phyloP scores from a whole-genome alignment of 2,888 invertebrate species.

The Omphaloscelis lunosa region DNA sequence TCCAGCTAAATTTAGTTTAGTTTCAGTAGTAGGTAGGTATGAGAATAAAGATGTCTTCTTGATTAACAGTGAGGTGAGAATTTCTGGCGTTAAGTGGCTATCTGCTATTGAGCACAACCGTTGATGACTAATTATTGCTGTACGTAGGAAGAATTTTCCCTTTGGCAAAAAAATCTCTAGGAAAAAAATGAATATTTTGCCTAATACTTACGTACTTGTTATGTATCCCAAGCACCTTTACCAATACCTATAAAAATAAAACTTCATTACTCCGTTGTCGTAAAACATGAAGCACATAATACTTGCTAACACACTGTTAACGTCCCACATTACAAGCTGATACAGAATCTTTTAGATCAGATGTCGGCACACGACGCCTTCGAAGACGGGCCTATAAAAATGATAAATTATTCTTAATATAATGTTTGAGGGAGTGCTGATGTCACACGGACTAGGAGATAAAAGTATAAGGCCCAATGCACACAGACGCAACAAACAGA shows the following conservation, averaged over 20 bases:
- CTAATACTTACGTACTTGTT: not conserved
- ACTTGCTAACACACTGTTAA: slow-evolving; percentile 32
- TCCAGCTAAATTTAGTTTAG: too few species aligned
- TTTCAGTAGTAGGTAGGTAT: not conserved
- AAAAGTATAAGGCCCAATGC: slow-evolving; percentile 20
- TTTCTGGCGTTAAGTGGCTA: not conserved
- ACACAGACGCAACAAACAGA: not conserved
- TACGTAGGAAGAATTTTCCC: too few species aligned
- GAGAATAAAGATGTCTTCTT: not conserved
- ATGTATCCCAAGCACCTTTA: slow-evolving; percentile 23
- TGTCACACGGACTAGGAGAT: not conserved
- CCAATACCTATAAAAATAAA: slow-evolving; percentile 40
- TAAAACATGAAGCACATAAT: slow-evolving; percentile 51
- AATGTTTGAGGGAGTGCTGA: slow-evolving; percentile 14
- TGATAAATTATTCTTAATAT: slow-evolving; percentile 64
- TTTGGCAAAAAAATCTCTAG: too few species aligned
- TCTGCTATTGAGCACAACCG: too few species aligned
- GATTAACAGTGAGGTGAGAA: not conserved
- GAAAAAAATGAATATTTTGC: not conserved
- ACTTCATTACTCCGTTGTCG: slow-evolving; percentile 36
- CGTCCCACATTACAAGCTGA: slow-evolving; percentile 43
- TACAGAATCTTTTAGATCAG: slow-evolving; percentile 43
- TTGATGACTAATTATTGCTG: not conserved
- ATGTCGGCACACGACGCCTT: slow-evolving; percentile 25
- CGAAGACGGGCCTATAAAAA: slow-evolving; percentile 70